Conservation (phyloP, 2,888 invertebrate species). For the Ochropacha duplaris region DNA sequence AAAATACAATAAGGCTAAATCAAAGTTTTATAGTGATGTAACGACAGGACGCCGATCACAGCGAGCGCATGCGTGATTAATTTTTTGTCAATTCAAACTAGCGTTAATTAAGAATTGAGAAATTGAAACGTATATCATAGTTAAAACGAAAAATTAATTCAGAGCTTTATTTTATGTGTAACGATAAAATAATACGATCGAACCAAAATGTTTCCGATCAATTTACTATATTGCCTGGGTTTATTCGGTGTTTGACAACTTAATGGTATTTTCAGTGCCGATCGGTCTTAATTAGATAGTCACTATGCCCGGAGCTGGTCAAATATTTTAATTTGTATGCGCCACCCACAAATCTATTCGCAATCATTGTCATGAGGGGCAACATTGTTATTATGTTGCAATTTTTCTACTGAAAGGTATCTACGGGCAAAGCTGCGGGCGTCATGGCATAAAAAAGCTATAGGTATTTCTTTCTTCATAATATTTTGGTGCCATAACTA, state of each 20-base stretch:
- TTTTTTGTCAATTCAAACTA: conserved; percentile 28
- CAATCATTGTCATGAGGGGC: conserved; percentile 23
- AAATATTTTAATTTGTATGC: conserved; percentile 60
- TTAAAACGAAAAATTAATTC: conserved; percentile 24
- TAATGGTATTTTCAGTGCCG: conserved; percentile 57
- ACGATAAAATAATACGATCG: conserved; percentile 33
- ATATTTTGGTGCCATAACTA: neutral
- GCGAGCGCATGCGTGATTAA: conserved; percentile 28
- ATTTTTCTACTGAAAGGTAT: conserved; percentile 30
- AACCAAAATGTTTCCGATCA: conserved; percentile 33
- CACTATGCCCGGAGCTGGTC: conserved; percentile 43
- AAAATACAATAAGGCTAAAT: conserved; percentile 16
- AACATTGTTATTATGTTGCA: conserved; percentile 49
- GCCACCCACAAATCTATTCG: conserved; percentile 63
- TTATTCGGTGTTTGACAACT: conserved; percentile 60
- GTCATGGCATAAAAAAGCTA: neutral
- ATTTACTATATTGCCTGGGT: conserved; percentile 46
- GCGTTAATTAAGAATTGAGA: conserved; percentile 30
- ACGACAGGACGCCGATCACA: conserved; percentile 30
- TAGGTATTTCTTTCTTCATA: neutral
- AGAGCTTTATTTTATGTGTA: conserved; percentile 29
- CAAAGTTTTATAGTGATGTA: conserved; percentile 26
- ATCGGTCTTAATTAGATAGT: conserved; percentile 54
- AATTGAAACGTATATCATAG: conserved; percentile 20
- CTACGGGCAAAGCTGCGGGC: too few species aligned